Conservation (phyloP, 2,113 vertebrate species). For the Alethe castanea region DNA sequence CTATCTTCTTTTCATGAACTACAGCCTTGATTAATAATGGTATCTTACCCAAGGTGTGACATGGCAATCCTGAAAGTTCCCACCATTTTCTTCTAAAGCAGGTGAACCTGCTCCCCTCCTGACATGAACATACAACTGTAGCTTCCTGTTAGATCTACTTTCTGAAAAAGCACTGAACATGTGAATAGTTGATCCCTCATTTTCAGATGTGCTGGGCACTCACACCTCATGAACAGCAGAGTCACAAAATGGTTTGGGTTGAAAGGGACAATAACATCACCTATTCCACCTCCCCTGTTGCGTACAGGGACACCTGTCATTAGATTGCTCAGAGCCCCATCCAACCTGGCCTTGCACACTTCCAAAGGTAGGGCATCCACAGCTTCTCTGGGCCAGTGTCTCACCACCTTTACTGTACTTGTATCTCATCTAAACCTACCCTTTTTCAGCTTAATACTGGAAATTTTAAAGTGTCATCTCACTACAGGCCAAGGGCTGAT, state of each 20-base stretch:
- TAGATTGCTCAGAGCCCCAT: background rate
- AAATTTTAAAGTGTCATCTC: background rate
- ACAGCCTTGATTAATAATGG: background rate
- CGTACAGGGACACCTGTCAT: background rate
- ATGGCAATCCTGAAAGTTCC: background rate
- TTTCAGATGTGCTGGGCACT: background rate
- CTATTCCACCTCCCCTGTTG: background rate
- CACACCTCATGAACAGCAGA: background rate
- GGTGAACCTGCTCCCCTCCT: background rate
- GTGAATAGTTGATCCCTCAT: background rate
- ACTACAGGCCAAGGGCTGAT: background rate
- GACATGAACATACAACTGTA: background rate
- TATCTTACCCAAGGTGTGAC: background rate
- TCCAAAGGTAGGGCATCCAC: background rate
- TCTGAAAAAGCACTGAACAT: background rate
- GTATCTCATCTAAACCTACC: background rate
- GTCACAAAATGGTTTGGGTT: background rate
- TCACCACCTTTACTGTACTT: background rate
- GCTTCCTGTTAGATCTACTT: background rate
- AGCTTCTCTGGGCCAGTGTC: background rate
- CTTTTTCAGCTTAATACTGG: background rate
- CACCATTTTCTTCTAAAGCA: background rate
- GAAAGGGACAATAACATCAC: background rate
- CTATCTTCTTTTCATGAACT: background rate
- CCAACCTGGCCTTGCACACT: background rate